Base-by-base conservation (phyloP, 2,888 invertebrate genomes). In the Drosophila cognata region DNA sequence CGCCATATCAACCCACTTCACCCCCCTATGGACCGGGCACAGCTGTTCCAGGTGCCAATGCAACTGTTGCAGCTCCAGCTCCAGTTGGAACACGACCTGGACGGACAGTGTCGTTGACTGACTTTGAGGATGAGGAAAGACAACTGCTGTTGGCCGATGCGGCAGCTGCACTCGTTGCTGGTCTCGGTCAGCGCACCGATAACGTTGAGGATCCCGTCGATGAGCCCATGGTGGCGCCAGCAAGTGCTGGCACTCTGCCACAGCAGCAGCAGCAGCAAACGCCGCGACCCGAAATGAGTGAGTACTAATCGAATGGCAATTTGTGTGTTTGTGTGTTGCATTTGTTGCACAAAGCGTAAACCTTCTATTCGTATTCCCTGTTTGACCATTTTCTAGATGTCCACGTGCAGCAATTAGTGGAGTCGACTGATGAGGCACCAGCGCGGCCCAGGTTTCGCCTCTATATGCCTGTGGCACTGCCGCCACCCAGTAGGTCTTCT, bases 141-240 rank as follows among this genome's bases (percentile, higher is more conserved):
- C 36, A 48, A 4, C 21, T 16, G 31, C 10, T 28, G 55, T n/a
- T 28, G 65, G 80, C 61, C 36, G 68, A 67, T 25, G 75, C 57
- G 28, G 76, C 79, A 36, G 84, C 83, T 3, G 82, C 69, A n/a
- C 78, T 72, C 25, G 67, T 82, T 31, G 59, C 70, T 18, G 65
- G 68, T 4, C 43, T 65, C 8, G 57, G 50, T 11, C 29, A 55
- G 10, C 72, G 77, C 59, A 58, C n/a, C 33, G 76, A 73, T 5
- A 74, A 74, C 11, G 86, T 91, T 68, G 92, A 84, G 70, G 92
- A 92, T 83, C 88, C 91, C 18, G 79, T 90, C 28, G 92, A 91
- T 74, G 92, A 91, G 43, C 92, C 92, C 2, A 81, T 88, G 73
- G 76, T 81, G 38, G 77, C 81, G 31, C 61, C 69, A 56, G 4